Percentiles rank a stretch among this genome's conserved stretches.
Evolutionary conservation across 2,797 vertebrate species (phyloP).

Genomic region (Takifugu ocellatus): DNA sequence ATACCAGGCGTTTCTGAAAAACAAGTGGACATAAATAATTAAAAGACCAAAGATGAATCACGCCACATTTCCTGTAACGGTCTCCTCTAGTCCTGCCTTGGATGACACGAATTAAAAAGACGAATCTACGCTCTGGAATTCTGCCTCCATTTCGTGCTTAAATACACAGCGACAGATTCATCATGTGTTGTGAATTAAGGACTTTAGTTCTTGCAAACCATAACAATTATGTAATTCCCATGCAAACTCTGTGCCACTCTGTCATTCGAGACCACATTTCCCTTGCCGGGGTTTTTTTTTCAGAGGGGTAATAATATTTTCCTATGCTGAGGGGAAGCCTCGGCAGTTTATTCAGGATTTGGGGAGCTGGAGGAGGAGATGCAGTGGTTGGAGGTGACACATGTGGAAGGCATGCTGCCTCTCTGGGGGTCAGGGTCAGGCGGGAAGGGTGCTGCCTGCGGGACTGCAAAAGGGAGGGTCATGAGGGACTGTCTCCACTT

Average conservation of each 20-base stretch:
- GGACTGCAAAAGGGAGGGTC: slow-evolving; percentile 44
- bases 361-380: slow-evolving; percentile 30
- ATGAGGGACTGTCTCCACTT: slow-evolving; percentile 56
- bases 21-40: slow-evolving; percentile 19
- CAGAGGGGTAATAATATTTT: slow-evolving; percentile 72
- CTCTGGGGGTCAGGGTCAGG: slow-evolving; percentile 45
- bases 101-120: slow-evolving; percentile 59
- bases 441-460: slow-evolving; percentile 46
- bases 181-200: slow-evolving; percentile 85
- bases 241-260: slow-evolving; percentile 80
- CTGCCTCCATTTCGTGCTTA: slow-evolving; percentile 78
- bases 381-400: slow-evolving; percentile 55
- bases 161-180: slow-evolving; percentile 79
- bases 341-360: slow-evolving; percentile 57
- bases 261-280: slow-evolving; percentile 71
- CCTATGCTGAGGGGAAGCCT: slow-evolving; percentile 63
- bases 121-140: slow-evolving; percentile 75
- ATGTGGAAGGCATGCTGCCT: slow-evolving; percentile 68
- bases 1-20: slow-evolving; percentile 82
- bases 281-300: slow-evolving; percentile 28
- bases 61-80: slow-evolving; percentile 18
- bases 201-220: slow-evolving; percentile 80
- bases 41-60: slow-evolving; percentile 9
- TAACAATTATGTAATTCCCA: slow-evolving; percentile 87
- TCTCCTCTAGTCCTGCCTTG: slow-evolving; percentile 45